A percentile compares a stretch with the other conserved stretches of the same genome.
phyloP scores from a whole-genome alignment of 1,140 invertebrate genomes.

The Drosophila repleta region DNA sequence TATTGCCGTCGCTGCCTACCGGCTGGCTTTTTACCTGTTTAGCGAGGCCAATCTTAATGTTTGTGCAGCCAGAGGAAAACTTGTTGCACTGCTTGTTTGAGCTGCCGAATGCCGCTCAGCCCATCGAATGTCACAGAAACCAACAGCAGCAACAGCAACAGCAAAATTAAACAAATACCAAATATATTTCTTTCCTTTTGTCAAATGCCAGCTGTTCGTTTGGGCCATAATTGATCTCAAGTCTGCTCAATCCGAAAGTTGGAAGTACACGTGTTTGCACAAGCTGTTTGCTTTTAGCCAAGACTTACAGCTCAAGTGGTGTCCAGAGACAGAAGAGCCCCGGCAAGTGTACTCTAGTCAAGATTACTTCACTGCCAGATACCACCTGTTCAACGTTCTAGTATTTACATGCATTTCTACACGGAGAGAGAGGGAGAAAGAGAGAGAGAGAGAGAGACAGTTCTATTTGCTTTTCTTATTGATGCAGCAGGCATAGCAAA shows the following conservation, averaged over 20 bases:
- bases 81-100: conserved; percentile 27
- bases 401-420: conserved; percentile 19
- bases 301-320: neutral
- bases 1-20: conserved; percentile 18
- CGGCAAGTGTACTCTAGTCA: conserved; percentile 11
- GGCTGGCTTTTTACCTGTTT: conserved; percentile 30
- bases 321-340: conserved; percentile 10
- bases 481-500: neutral
- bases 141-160: neutral
- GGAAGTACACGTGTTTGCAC: neutral
- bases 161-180: conserved; percentile 13
- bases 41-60: conserved; percentile 42
- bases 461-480: neutral
- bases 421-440: neutral
- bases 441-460: neutral
- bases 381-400: conserved; percentile 10
- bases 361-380: conserved; percentile 15
- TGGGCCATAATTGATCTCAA: conserved; percentile 6
- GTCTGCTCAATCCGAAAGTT: conserved; percentile 6
- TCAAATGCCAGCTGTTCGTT: conserved; percentile 22
- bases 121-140: conserved; percentile 23
- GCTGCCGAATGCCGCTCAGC: conserved; percentile 36
- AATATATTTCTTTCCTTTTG: conserved; percentile 12
- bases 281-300: conserved; percentile 15
- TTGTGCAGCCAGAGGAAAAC: conserved; percentile 38